A percentile compares a stretch with the other conserved stretches of the same genome.
These are phyloP conservation scores for Nasonovia ribisnigri DNA, from an alignment of 2,888 invertebrate species.

Conservation along the genomic window DNA sequence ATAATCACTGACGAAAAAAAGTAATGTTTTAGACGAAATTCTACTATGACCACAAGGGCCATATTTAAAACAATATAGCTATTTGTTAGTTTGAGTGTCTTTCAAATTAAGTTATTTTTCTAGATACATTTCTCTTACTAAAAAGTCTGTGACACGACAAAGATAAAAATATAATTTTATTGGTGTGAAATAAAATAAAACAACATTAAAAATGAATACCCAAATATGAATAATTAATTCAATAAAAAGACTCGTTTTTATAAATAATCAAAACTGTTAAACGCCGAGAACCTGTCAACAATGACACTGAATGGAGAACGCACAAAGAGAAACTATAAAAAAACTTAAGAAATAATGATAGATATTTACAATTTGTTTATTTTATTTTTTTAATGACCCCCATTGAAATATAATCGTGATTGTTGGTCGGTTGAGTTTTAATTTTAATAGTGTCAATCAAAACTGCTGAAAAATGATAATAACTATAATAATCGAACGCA, in stretches of 20 bases:
- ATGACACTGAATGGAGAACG: background rate
- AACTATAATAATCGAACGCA: background rate
- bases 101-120: background rate
- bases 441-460: background rate
- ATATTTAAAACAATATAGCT: background rate
- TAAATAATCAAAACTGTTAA: background rate
- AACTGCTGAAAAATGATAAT: background rate
- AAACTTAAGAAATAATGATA: background rate
- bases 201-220: background rate
- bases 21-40: background rate
- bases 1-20: background rate
- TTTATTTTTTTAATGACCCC: slow-evolving; percentile 1
- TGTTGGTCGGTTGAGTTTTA: background rate
- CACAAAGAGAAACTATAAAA: background rate
- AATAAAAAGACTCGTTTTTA: background rate
- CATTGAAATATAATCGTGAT: background rate
- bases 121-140: background rate
- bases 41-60: background rate
- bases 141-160: background rate
- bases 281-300: background rate
- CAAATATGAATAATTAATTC: background rate
- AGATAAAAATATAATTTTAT: background rate
- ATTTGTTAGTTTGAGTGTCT: background rate
- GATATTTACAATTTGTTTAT: background rate
- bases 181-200: background rate